Base-by-base conservation (phyloP, 2,888 invertebrate species). In the Tiliacea aurago region DNA sequence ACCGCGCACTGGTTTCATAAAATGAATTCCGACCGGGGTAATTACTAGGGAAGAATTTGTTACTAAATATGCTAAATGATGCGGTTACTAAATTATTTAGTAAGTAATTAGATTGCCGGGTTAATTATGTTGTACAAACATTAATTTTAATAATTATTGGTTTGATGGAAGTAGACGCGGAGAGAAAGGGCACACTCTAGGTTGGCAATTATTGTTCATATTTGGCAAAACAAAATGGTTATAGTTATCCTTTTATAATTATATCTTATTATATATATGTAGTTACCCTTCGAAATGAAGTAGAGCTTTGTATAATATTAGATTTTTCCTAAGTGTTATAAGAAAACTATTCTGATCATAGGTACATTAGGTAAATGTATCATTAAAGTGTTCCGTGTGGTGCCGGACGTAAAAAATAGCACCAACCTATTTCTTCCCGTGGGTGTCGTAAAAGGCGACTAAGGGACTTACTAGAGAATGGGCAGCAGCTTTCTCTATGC, bases 21-120 rank as follows among this genome's bases (percentile, higher is more conserved):
- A 82, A 73, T 74, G 61, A 73, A 87, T 81, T 79, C 67, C 67
- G 55, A 10, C 51, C 49, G 37, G n/a, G n/a, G 75, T 65, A 78
- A 85, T 85, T 83, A 76, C 53, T 72, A 56, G 53, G 58, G 49
- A 76, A 78, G 76, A 85, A 85, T 85, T 85, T 82, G 74, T 86
- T 83, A 64, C 76, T 82, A 86, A 84, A 81, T 62, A 76, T 41
- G 69, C 59, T 78, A 76, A 79, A 85, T 78, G 70, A 76, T 49
- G 72, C 56, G 49, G 66, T 76, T 78, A 84, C 73, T 67, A 64
- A 78, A 82, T 76, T 41, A 76, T 78, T 76, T 74, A 76, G 76
- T 86, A 75, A 76, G 76, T 86, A 75, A 82, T 79, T 82, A 74
- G 77, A 71, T 65, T 67, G 33, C 58, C 67, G 18, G 3, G 61